Conservation (phyloP, 2,113 vertebrate species). For the Puffinus mauretanicus region DNA sequence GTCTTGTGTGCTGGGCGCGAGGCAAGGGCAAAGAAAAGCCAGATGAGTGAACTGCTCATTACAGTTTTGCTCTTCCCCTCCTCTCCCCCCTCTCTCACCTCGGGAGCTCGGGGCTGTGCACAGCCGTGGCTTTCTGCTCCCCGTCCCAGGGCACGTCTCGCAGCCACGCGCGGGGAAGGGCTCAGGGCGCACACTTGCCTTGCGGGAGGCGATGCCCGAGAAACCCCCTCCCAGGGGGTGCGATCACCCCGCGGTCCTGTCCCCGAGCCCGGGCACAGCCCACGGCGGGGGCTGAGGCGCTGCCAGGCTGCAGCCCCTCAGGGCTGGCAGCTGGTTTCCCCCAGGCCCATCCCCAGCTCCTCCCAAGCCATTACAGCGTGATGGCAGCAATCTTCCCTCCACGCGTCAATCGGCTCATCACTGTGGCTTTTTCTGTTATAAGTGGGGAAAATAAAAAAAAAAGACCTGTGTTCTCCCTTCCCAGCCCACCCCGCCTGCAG, state of each 20-base stretch:
- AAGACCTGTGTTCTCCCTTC: rapidly evolving
- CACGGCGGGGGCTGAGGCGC: rapidly evolving
- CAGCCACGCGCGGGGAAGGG: rapidly evolving
- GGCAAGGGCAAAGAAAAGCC: neutral
- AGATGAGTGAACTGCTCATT: neutral
- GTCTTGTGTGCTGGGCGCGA: rapidly evolving
- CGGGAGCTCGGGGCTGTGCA: neutral
- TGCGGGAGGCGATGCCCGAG: neutral
- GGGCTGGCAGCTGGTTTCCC: neutral
- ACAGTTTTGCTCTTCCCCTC: neutral
- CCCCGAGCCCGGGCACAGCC: neutral
- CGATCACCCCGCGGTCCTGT: rapidly evolving
- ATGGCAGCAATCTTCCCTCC: neutral
- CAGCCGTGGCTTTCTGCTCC: neutral
- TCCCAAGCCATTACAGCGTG: neutral
- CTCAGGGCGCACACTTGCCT: neutral
- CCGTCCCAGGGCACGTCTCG: neutral
- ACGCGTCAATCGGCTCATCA: neutral
- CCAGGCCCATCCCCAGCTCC: neutral
- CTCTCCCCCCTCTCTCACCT: neutral
- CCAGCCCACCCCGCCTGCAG: neutral
- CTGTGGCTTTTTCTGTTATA: neutral
- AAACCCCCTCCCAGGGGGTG: neutral
- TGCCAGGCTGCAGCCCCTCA: neutral
- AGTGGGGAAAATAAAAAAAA: neutral